These are phyloP conservation scores for Phyllostomus discolor DNA, from an alignment of 2,113 vertebrate genomes.

Conservation along the genomic window DNA sequence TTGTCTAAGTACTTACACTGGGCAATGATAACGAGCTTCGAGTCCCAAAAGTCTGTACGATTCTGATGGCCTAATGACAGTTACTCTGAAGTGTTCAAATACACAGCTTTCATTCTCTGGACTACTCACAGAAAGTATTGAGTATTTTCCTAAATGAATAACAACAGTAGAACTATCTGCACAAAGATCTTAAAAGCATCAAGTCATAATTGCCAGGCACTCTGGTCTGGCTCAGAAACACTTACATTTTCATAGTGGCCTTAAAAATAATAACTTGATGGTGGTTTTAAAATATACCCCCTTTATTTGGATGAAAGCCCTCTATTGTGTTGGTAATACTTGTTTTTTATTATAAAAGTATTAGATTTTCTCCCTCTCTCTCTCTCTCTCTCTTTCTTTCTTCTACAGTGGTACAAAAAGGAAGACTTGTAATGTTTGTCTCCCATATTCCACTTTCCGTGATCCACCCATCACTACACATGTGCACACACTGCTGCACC, in stretches of 20 bases:
- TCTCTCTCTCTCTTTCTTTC: background rate
- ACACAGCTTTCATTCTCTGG: background rate
- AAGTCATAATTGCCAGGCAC: background rate
- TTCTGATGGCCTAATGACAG: constrained; percentile 19
- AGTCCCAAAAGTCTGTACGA: background rate
- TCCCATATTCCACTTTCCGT: background rate
- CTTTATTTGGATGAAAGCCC: background rate
- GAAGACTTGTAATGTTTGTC: background rate
- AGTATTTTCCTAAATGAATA: background rate
- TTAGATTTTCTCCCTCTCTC: background rate
- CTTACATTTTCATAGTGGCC: background rate
- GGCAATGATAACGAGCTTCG: constrained; percentile 16
- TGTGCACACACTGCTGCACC: background rate
- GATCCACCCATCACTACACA: background rate
- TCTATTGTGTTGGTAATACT: background rate
- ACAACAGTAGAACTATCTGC: background rate
- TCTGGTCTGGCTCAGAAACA: background rate
- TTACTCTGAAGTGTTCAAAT: background rate
- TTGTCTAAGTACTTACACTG: constrained; percentile 48
- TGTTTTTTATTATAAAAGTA: background rate
- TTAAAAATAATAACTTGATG: background rate
- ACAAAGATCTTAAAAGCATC: background rate
- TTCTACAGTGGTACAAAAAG: background rate
- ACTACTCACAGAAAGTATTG: background rate
- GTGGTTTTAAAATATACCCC: background rate